Conservation (phyloP, 2,113 vertebrate species). For the Dinomys branickii region DNA sequence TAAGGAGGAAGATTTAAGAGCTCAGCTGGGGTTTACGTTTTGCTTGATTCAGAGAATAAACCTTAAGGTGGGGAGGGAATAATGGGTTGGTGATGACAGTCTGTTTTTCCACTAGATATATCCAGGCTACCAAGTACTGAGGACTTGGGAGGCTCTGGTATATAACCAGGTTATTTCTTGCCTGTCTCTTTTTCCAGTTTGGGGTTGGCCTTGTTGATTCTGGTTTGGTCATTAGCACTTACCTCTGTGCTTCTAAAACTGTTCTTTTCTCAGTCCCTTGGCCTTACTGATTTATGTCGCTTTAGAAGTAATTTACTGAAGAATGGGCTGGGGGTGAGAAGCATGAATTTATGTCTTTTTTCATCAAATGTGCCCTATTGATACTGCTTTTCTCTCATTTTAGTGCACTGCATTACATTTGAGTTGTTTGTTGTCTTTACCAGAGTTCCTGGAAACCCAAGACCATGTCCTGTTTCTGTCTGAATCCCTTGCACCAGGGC, state of each 20-base stretch:
- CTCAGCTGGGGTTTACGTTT: background rate
- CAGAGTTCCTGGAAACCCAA: background rate
- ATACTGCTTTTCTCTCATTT: background rate
- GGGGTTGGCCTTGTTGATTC: background rate
- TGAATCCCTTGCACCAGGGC: background rate
- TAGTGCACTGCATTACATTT: background rate
- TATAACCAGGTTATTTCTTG: background rate
- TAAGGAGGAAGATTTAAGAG: background rate
- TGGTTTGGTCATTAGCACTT: background rate
- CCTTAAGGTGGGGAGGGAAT: background rate
- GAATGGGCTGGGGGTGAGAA: background rate
- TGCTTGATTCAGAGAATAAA: conserved; percentile 27
- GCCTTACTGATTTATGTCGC: background rate
- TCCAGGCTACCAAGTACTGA: background rate
- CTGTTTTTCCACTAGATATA: background rate
- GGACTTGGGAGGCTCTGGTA: background rate
- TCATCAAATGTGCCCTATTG: background rate
- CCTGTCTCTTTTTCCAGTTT: background rate
- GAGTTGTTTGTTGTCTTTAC: background rate
- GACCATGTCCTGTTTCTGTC: background rate
- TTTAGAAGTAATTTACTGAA: conserved; percentile 39
- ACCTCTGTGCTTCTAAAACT: background rate
- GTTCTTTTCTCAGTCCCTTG: conserved; percentile 37
- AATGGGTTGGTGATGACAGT: background rate
- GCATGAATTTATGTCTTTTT: conserved; percentile 32